phyloP scores from a whole-genome alignment of 1,140 invertebrate genomes.

The Apis dorsata region DNA sequence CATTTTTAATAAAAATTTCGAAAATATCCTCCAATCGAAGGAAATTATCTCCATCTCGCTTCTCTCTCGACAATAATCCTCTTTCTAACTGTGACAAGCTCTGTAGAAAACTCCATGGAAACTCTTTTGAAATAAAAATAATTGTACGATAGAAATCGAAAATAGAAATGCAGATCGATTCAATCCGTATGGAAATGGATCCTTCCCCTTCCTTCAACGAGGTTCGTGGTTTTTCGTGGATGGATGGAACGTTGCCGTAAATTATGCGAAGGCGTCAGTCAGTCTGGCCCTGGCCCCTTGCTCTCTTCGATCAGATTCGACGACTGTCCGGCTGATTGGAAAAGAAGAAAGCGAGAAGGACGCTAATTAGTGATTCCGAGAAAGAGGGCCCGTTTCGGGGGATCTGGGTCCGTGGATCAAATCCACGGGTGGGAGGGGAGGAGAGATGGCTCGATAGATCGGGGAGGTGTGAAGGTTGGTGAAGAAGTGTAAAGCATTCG shows the following conservation, averaged over 20 bases:
- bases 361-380: slow-evolving; percentile 69
- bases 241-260: slow-evolving; percentile 5
- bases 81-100: no score
- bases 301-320: slow-evolving; percentile 47
- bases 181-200: no score
- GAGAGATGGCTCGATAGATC: slow-evolving; percentile 49
- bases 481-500: slow-evolving; percentile 58
- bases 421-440: slow-evolving; percentile 10
- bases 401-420: slow-evolving; percentile 56
- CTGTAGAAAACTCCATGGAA: no score
- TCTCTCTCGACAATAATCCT: no score
- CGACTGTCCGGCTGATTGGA: slow-evolving; percentile 53
- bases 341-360: slow-evolving; percentile 58
- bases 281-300: slow-evolving; percentile 25
- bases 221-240: neutral
- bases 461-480: slow-evolving; percentile 56
- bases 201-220: no score
- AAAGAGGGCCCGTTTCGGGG: slow-evolving; percentile 59
- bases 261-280: slow-evolving; percentile 39
- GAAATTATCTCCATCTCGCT: no score
- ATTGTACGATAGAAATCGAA: no score
- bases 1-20: no score
- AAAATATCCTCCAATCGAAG: no score
- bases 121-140: no score
- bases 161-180: no score